Base-by-base conservation (phyloP, 2,113 vertebrate species). In the Dipodomys ordii region DNA sequence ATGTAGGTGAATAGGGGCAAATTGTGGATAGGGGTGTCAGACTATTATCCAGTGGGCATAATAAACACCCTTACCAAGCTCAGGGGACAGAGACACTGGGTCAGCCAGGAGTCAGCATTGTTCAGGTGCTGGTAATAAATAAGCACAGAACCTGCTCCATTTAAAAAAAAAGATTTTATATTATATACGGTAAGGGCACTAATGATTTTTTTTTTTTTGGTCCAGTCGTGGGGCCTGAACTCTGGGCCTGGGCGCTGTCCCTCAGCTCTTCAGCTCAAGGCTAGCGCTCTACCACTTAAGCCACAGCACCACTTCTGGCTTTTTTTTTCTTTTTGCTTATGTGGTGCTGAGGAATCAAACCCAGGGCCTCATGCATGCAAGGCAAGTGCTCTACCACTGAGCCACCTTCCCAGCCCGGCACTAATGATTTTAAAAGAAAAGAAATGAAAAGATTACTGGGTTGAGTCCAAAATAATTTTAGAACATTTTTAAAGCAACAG, bases 391-490 rank as follows among this genome's bases (percentile, higher is more conserved):
- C 35, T 39, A 39, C 35, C 35, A 39, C 35, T 3, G 35, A 39
- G 35, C 35, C 35, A 39, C 35, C 35, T 39, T 39, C 35, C 35
- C 35, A 39, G 35, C 35, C 35, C 35, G 3, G 35, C 35, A 39
- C 35, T 39, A 39, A 39, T 39, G 35, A 39, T 39, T 39, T 39
- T 39, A 39, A 39, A 53, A 53, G 15, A 57, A 57, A 57, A 57
- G 12, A 15, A 57, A 57, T 12, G 46, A 92, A 74, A 83, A 76
- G 74, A 7, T 27, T 19, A 72, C 64, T 95, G 80, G 72, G 81
- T 71, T 69, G 67, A 73, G 74, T 92, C 83, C 85, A 95, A 86
- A 94, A 84, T 62, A 86, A 90, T 81, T 94, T 92, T 49, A 92
- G 80, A 81, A 80, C 49, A 64, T 95, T 87, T 39, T 49, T 81